Evolutionary conservation across 2,888 invertebrate genomes (phyloP), one percentile per base, ranked within the genome.

Genomic region (Anoplius nigerrimus): DNA sequence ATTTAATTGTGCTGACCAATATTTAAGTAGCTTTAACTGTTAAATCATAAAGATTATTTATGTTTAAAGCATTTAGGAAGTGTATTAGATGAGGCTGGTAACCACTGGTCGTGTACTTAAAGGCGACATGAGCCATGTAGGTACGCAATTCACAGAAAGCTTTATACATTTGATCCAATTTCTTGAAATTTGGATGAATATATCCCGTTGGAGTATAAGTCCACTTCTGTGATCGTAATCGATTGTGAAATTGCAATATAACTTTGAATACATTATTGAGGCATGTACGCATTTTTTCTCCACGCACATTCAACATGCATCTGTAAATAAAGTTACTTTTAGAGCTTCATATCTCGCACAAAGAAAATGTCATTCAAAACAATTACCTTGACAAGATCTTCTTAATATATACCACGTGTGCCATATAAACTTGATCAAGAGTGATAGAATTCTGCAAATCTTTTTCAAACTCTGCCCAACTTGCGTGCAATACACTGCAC

Each of bases 321-420:
- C 95, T 85, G 55, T 8, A 70, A 16, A 2, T n/a, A 53, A 2
- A 24, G n/a, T 21, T 4, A 24, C n/a, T 4, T 0, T 1, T 20
- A 3, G 34, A 21, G 16, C 46, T 11, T 1, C 34, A 34, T 6
- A 6, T 13, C 11, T 6, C 34, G 11, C 8, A 11, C 34, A 6
- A 1, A 13, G 1, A 11, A 34, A 34, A 34, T 34, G 11, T 5
- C 11, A 6, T 13, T 34, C 8, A 16, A 34, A 45, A 18, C 21
- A 86, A 86, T 85, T 88, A 91, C 92, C 90, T 90, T 60, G 94
- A 95, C 46, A 94, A 86, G 46, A 95, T 92, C 75, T 93, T 93
- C 87, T 95, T 95, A 2, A 96, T 91, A 82, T 95, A 95, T 0
- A 89, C 90, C 11, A 93, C 93, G 78, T 96, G 95, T 22, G 92